Evolutionary conservation across 2,797 vertebrate genomes (phyloP).

Genomic region (Mormyrops boulengeri): DNA sequence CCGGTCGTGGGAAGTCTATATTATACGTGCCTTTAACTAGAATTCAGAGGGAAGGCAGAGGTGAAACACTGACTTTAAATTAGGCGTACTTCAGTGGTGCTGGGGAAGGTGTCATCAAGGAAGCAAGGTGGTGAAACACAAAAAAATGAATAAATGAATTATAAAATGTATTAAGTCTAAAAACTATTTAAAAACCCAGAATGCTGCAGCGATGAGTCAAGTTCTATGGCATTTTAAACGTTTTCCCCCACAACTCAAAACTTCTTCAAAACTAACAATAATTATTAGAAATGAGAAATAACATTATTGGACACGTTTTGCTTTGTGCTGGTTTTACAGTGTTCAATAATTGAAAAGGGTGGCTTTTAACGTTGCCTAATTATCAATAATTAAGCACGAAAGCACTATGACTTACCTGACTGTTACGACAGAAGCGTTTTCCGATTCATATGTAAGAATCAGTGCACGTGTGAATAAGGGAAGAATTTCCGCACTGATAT

Average conservation of each 20-base stretch:
- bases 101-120: background rate
- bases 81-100: background rate
- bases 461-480: background rate
- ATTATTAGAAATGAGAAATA: background rate
- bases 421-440: background rate
- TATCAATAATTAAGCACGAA: background rate
- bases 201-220: background rate
- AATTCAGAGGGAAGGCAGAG: background rate
- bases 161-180: background rate
- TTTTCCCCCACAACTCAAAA: background rate
- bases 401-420: background rate
- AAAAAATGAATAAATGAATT: background rate
- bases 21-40: background rate
- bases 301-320: background rate
- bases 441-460: background rate
- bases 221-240: background rate
- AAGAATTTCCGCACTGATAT: background rate
- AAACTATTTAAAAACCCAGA: background rate
- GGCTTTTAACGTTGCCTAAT: background rate
- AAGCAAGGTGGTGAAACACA: background rate
- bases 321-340: background rate
- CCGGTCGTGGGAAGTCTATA: background rate
- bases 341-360: background rate
- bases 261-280: background rate
- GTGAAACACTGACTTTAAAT: background rate